These are phyloP conservation scores for Tiphia femorata DNA, from an alignment of 2,888 invertebrate genomes.

Conservation along the genomic window DNA sequence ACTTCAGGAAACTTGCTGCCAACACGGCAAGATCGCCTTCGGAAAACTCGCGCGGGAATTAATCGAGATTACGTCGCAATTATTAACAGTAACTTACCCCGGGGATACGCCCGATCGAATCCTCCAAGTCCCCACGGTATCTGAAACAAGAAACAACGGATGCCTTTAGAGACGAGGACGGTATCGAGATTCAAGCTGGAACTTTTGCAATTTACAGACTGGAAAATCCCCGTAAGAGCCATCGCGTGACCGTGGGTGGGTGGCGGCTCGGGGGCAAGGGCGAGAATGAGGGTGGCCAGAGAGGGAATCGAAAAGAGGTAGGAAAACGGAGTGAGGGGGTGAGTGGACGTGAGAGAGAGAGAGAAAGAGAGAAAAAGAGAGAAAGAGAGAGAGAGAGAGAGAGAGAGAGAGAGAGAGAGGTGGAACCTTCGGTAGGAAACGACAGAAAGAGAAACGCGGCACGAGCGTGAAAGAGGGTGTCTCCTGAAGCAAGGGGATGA, in stretches of 20 bases:
- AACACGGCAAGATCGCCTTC: too few relatives aligned
- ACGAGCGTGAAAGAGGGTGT: too few relatives aligned
- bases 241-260: constrained; percentile 43
- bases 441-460: too few relatives aligned
- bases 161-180: constrained; percentile 34
- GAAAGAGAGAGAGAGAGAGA: background rate
- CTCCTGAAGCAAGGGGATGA: too few relatives aligned
- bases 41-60: too few relatives aligned
- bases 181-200: constrained; percentile 37
- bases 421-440: too few relatives aligned
- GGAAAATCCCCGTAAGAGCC: constrained; percentile 52
- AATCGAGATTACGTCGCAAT: constrained; percentile 15
- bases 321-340: constrained; percentile 6
- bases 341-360: background rate
- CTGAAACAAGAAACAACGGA: constrained; percentile 54
- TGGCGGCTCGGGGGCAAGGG: background rate
- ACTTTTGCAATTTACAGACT: constrained; percentile 61
- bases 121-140: constrained; percentile 41
- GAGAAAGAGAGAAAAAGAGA: background rate
- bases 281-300: background rate
- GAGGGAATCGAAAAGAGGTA: background rate
- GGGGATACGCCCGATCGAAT: constrained; percentile 28
- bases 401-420: background rate
- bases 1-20: too few relatives aligned
- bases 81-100: constrained; percentile 48